Conservation (phyloP, 1,140 invertebrate species). For the Pinna nobilis region DNA sequence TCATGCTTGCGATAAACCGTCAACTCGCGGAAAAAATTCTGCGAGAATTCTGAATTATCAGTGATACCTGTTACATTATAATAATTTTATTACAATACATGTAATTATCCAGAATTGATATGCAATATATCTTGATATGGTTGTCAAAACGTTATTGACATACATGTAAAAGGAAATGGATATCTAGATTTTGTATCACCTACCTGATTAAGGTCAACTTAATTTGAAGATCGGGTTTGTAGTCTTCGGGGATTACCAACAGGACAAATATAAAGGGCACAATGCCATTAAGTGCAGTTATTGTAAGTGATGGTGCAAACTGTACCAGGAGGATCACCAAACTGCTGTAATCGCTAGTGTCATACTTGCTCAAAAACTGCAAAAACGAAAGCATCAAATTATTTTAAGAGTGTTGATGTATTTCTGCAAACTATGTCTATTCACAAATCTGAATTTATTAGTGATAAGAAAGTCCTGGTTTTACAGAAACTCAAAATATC, state of each 20-base stretch:
- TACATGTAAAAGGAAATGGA: not conserved
- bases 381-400: not conserved
- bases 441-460: slow-evolving; percentile 89
- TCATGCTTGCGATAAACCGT: too few relatives aligned
- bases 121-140: too few relatives aligned
- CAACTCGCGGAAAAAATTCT: too few relatives aligned
- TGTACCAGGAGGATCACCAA: slow-evolving; percentile 77
- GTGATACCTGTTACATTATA: too few relatives aligned
- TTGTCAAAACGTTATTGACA: too few relatives aligned
- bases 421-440: slow-evolving; percentile 85
- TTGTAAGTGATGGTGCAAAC: slow-evolving; percentile 85
- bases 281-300: slow-evolving; percentile 84
- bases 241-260: slow-evolving; percentile 29
- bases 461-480: too few relatives aligned
- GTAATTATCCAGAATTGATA: too few relatives aligned
- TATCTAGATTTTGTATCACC: not conserved
- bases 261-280: slow-evolving; percentile 76
- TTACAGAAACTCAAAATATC: too few relatives aligned
- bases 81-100: too few relatives aligned
- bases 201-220: slow-evolving; percentile 41
- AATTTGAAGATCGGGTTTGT: slow-evolving; percentile 20
- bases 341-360: slow-evolving; percentile 1
- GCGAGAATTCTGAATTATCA: too few relatives aligned
- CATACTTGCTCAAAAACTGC: slow-evolving; percentile 11
- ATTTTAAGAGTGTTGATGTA: not conserved